Evolutionary conservation across 2,113 vertebrate species (phyloP).

Genomic region (Ciconia maguari): DNA sequence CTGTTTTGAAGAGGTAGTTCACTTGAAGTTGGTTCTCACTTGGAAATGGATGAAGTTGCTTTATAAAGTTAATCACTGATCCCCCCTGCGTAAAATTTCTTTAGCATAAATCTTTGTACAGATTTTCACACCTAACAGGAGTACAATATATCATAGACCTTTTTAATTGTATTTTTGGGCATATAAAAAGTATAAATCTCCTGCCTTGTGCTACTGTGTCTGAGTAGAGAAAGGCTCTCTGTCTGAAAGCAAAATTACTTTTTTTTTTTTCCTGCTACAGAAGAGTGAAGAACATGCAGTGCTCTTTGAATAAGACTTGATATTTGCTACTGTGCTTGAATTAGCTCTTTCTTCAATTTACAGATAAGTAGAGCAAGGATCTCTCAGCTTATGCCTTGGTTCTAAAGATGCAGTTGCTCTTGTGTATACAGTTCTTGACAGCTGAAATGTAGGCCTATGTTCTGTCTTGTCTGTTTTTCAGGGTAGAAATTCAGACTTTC

Average conservation of each 20-base stretch:
- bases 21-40: neutral
- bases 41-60: neutral
- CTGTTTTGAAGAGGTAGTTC: neutral
- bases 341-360: neutral
- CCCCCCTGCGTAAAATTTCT: neutral
- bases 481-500: conserved; percentile 41
- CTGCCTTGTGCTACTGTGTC: neutral
- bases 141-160: neutral
- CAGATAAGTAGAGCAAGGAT: neutral
- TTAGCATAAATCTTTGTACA: neutral
- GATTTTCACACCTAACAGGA: neutral
- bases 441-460: neutral
- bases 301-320: neutral
- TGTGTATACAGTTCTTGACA: neutral
- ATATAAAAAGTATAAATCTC: neutral
- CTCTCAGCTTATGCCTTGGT: neutral
- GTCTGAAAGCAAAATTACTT: neutral
- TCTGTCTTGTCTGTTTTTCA: conserved; percentile 40
- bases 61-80: neutral
- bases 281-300: neutral
- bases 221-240: neutral
- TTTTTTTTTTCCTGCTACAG: neutral
- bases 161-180: neutral
- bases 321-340: neutral
- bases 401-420: neutral